A percentile compares a stretch with the other conserved stretches of the same genome.
These are phyloP conservation scores for Stenolophus ochropezus DNA, from an alignment of 2,888 invertebrate species.

Conservation along the genomic window DNA sequence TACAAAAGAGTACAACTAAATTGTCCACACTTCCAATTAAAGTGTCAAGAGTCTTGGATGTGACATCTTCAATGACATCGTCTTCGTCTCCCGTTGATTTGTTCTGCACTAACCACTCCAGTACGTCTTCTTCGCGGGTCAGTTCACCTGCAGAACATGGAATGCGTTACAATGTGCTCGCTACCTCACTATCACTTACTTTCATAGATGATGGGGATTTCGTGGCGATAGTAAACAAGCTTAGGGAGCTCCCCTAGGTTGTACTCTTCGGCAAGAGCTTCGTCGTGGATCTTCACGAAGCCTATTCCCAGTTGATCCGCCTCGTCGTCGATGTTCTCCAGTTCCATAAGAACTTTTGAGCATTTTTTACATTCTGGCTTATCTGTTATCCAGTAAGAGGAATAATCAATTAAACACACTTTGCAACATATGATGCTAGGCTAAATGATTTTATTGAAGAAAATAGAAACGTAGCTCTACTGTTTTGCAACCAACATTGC, in stretches of 20 bases:
- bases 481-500: no score
- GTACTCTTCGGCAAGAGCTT: slow-evolving; percentile 93
- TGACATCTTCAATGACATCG: slow-evolving; percentile 95
- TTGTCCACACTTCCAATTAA: slow-evolving; percentile 93
- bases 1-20: slow-evolving; percentile 94
- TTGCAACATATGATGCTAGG: slow-evolving; percentile 51
- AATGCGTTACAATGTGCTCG: no score
- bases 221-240: slow-evolving; percentile 94
- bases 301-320: slow-evolving; percentile 95
- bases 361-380: slow-evolving; percentile 95
- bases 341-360: slow-evolving; percentile 90
- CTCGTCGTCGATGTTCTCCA: slow-evolving; percentile 96
- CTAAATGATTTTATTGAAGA: background rate
- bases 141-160: slow-evolving; percentile 80
- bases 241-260: slow-evolving; percentile 91
- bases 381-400: slow-evolving; percentile 77
- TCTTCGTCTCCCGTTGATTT: slow-evolving; percentile 96
- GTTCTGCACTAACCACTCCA: slow-evolving; percentile 95
- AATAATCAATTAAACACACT: slow-evolving; percentile 75
- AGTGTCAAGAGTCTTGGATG: slow-evolving; percentile 90
- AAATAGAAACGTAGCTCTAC: no score
- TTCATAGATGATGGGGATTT: slow-evolving; percentile 96
- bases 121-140: slow-evolving; percentile 91
- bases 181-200: no score
- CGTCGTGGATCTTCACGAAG: slow-evolving; percentile 95